A percentile compares a stretch with the other conserved stretches of the same genome.
Conservation (phyloP, 92 coral and sea anemone genomes). For the Epizoanthus fatuus region DNA sequence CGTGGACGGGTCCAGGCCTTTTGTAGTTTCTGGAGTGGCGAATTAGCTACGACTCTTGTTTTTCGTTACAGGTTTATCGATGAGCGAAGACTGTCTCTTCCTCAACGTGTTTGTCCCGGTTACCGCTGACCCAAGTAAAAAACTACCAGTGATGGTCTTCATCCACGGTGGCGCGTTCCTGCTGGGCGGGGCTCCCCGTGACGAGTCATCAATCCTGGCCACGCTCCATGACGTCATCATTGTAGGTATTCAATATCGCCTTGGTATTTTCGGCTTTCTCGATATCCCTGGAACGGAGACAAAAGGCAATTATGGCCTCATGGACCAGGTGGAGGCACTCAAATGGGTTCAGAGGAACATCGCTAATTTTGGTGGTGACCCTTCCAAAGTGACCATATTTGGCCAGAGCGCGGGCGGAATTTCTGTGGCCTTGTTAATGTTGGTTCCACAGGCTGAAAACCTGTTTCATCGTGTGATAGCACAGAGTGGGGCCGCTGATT, state of each 20-base stretch:
- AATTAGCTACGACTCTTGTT: neutral
- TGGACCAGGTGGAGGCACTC: constrained; percentile 72
- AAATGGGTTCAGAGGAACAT: constrained; percentile 60
- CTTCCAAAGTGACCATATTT: constrained; percentile 47
- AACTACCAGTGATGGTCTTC: constrained; percentile 78
- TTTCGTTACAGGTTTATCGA: constrained; percentile 3
- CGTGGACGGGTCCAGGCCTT: too few relatives aligned
- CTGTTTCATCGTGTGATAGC: constrained; percentile 55
- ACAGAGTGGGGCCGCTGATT: constrained; percentile 46
- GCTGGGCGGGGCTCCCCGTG: constrained; percentile 11
- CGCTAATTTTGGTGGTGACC: constrained; percentile 55
- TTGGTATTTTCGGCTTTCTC: constrained; percentile 80
- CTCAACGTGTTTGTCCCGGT: constrained; percentile 70
- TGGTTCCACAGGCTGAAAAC: constrained; percentile 41
- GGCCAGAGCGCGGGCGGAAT: constrained; percentile 55
- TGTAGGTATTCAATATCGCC: constrained; percentile 78
- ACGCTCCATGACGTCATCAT: constrained; percentile 74
- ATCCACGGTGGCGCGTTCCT: constrained; percentile 78
- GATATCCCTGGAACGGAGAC: constrained; percentile 75
- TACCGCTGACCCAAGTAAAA: constrained; percentile 19
- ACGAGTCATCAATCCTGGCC: constrained; percentile 45
- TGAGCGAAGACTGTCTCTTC: constrained; percentile 77
- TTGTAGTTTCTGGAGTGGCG: too few relatives aligned
- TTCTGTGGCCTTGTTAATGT: constrained; percentile 38
- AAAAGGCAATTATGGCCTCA: constrained; percentile 75